Conservation (phyloP, 1,140 invertebrate species). For the Drosophila subpulchrella region DNA sequence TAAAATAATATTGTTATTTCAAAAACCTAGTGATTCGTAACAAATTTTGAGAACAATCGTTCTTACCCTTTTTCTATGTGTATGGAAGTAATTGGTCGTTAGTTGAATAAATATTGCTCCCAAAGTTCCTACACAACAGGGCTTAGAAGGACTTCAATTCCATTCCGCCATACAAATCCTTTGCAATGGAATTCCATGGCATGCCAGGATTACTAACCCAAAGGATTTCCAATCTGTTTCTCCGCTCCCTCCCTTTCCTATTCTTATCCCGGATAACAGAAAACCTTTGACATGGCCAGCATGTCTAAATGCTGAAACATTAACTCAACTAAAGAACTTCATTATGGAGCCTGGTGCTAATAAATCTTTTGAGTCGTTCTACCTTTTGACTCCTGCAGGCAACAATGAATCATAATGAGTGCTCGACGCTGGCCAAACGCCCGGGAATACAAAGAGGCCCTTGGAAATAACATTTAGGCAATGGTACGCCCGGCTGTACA, state of each 20-base stretch:
- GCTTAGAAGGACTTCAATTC: conserved; percentile 1
- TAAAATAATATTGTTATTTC: too few relatives aligned
- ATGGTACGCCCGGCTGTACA: conserved; percentile 48
- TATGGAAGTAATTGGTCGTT: neutral
- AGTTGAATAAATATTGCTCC: conserved; percentile 1
- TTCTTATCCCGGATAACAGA: neutral
- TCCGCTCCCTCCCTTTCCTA: neutral
- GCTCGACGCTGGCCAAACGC: conserved; percentile 17
- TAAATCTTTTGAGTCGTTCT: conserved; percentile 71
- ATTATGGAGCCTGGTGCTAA: conserved; percentile 53
- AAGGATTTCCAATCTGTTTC: conserved; percentile 30
- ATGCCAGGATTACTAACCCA: conserved; percentile 3
- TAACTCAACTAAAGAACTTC: conserved; percentile 73
- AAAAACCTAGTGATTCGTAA: too few relatives aligned
- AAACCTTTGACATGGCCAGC: conserved; percentile 29
- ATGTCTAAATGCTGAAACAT: conserved; percentile 60
- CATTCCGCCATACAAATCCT: conserved; percentile 19
- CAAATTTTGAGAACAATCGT: too few relatives aligned
- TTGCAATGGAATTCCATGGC: conserved; percentile 14
- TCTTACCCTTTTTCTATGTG: neutral
- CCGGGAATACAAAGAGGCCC: conserved; percentile 29
- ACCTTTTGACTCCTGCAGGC: conserved; percentile 67
- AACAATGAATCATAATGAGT: conserved; percentile 77
- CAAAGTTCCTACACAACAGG: neutral
- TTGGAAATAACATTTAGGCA: conserved; percentile 38